Evolutionary conservation across 2,888 invertebrate genomes (phyloP).

Genomic region (Lepidonotus clava): DNA sequence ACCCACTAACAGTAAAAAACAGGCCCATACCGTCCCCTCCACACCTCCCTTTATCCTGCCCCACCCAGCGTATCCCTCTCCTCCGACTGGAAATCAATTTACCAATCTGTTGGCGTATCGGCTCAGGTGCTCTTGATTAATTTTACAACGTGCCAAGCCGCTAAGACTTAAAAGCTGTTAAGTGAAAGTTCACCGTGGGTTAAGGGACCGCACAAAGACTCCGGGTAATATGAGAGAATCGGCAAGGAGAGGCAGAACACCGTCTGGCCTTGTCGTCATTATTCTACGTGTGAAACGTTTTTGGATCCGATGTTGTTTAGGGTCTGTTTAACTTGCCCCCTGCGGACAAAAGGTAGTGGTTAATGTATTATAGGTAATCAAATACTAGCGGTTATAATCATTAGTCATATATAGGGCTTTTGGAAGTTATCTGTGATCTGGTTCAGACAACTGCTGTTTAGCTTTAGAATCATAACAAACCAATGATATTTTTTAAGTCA

Average conservation of each 20-base stretch:
- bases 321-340: no score
- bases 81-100: neutral
- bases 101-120: neutral
- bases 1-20: neutral
- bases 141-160: neutral
- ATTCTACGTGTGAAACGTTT: no score
- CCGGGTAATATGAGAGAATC: neutral
- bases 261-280: no score
- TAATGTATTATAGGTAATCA: no score
- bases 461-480: no score
- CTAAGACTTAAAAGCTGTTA: constrained; percentile 7
- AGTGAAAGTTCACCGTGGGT: neutral
- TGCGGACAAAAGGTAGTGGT: no score
- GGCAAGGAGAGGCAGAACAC: neutral
- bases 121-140: neutral
- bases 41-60: neutral
- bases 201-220: neutral
- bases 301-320: no score
- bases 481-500: no score
- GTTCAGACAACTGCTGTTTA: no score
- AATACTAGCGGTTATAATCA: no score
- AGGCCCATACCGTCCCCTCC: neutral
- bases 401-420: no score
- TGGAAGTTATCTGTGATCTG: no score
- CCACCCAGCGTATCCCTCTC: neutral